phyloP scores from a whole-genome alignment of 2,113 vertebrate species.

The Egretta garzetta region DNA sequence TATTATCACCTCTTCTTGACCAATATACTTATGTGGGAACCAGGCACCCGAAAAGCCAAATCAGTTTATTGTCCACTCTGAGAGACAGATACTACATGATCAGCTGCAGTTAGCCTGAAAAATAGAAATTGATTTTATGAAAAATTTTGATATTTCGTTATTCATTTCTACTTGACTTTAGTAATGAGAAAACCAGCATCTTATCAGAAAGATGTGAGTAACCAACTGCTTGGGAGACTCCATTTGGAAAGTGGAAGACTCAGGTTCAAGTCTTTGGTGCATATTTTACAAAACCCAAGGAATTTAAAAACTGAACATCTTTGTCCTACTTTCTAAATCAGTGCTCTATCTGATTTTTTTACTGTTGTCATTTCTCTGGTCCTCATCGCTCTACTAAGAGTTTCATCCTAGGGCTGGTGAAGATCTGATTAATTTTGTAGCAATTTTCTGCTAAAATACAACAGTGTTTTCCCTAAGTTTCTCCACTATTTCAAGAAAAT shows the following conservation, averaged over 20 bases:
- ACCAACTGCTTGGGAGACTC: not conserved
- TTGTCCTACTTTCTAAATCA: not conserved
- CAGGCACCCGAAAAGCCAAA: not conserved
- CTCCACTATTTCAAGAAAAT: not conserved
- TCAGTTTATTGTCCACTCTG: not conserved
- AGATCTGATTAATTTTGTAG: not conserved
- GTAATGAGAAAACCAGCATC: not conserved
- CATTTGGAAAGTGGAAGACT: not conserved
- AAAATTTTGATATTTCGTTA: not conserved
- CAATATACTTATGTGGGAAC: not conserved
- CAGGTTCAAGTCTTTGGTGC: not conserved
- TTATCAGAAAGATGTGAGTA: not conserved
- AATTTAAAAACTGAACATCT: not conserved
- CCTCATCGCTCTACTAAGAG: not conserved
- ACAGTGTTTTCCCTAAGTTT: not conserved
- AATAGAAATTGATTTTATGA: not conserved
- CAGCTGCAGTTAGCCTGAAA: not conserved
- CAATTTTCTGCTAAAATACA: not conserved
- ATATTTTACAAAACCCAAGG: not conserved
- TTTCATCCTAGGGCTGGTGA: not conserved
- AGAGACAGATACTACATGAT: not conserved
- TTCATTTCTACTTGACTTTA: not conserved
- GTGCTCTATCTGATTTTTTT: not conserved
- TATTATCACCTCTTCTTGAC: not conserved
- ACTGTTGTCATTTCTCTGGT: not conserved